Evolutionary conservation across 2,113 vertebrate species (phyloP).

Genomic region (Natator depressus): DNA sequence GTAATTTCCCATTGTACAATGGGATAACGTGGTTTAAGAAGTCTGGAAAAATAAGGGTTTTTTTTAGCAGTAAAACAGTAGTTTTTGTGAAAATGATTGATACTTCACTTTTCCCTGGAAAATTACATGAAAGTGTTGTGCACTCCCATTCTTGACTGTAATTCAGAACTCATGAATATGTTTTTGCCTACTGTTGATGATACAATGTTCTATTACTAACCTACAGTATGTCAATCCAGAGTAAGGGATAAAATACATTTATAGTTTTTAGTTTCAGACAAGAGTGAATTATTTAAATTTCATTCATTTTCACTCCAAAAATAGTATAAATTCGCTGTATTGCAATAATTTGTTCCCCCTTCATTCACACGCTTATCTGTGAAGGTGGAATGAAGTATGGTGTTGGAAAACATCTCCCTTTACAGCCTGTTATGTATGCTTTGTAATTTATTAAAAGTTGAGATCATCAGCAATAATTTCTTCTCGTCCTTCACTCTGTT

Average conservation of each 20-base stretch:
- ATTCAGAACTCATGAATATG: conserved; percentile 28
- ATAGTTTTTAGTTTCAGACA: conserved; percentile 69
- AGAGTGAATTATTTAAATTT: conserved; percentile 76
- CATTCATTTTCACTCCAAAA: conserved; percentile 71
- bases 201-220: conserved; percentile 47
- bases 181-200: conserved; percentile 21
- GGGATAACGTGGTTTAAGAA: conserved; percentile 8
- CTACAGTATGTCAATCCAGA: conserved; percentile 53
- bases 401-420: conserved; percentile 56
- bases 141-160: conserved; percentile 36
- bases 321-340: conserved; percentile 68
- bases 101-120: conserved; percentile 25
- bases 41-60: not conserved
- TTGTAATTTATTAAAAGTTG: conserved; percentile 75
- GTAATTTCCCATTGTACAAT: conserved; percentile 10
- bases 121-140: conserved; percentile 40
- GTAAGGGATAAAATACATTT: conserved; percentile 74
- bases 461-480: conserved; percentile 73
- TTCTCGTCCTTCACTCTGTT: conserved; percentile 53
- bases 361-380: conserved; percentile 73
- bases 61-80: not conserved
- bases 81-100: conserved; percentile 40
- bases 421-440: conserved; percentile 58
- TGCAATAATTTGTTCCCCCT: conserved; percentile 73
- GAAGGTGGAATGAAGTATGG: conserved; percentile 64